phyloP scores from a whole-genome alignment of 2,888 invertebrate species.

The Perithous albicinctus region DNA sequence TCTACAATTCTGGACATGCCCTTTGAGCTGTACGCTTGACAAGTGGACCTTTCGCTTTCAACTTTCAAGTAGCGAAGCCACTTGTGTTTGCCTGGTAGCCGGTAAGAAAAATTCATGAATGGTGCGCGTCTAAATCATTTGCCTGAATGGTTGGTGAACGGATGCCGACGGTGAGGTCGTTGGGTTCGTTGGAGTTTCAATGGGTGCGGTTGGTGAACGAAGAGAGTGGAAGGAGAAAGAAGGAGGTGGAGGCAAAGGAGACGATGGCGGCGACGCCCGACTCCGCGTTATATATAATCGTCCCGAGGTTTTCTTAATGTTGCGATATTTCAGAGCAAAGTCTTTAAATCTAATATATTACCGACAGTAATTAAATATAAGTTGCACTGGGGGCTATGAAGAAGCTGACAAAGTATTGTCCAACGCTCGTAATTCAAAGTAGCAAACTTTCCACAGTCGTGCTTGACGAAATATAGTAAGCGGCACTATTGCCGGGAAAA shows the following conservation, averaged over 20 bases:
- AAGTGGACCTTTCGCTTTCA: slow-evolving; percentile 35
- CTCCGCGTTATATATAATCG: slow-evolving; percentile 21
- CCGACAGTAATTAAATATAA: slow-evolving; percentile 83
- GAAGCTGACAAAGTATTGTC: slow-evolving; percentile 58
- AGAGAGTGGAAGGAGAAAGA: background rate
- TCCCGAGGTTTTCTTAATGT: slow-evolving; percentile 80
- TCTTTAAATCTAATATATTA: slow-evolving; percentile 84
- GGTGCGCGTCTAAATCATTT: slow-evolving; percentile 78
- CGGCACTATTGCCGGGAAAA: slow-evolving; percentile 34
- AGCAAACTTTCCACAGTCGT: slow-evolving; percentile 49
- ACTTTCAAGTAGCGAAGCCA: slow-evolving; percentile 21
- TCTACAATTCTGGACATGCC: background rate
- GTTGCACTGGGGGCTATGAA: slow-evolving; percentile 73
- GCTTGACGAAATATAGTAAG: slow-evolving; percentile 61
- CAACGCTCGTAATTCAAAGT: slow-evolving; percentile 53
- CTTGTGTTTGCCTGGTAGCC: slow-evolving; percentile 52
- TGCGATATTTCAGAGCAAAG: slow-evolving; percentile 82
- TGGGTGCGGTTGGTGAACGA: slow-evolving; percentile 30
- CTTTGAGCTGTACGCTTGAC: slow-evolving; percentile 17
- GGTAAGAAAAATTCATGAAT: slow-evolving; percentile 80
- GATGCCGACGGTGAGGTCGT: slow-evolving; percentile 30
- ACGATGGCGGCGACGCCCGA: slow-evolving; percentile 40
- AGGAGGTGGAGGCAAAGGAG: slow-evolving; percentile 61
- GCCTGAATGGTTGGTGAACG: slow-evolving; percentile 65
- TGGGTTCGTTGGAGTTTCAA: slow-evolving; percentile 28